Evolutionary conservation across 2,888 invertebrate species (phyloP).

Genomic region (Coremacera marginata): DNA sequence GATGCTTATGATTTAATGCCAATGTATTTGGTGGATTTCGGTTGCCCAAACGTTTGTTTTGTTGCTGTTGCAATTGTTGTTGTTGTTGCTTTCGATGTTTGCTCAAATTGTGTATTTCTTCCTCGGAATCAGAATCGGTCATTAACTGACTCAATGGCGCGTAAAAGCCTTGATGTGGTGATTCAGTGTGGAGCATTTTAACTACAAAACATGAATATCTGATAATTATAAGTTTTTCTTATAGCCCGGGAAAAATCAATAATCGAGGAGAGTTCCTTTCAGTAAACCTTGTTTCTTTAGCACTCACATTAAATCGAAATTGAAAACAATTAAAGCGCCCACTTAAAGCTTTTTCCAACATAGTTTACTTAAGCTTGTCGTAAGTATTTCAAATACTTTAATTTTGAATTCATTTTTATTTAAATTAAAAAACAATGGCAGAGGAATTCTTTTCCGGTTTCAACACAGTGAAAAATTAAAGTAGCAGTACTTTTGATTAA

Average conservation of each 20-base stretch:
- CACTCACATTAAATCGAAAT: conserved; percentile 17
- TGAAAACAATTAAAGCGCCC: conserved; percentile 11
- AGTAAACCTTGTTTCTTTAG: background rate
- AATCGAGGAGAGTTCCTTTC: background rate
- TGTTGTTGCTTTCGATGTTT: conserved; percentile 51
- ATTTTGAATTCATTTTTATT: background rate
- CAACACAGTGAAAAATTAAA: background rate
- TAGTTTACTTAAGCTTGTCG: background rate
- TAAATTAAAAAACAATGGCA: conserved; percentile 11
- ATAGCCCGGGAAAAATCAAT: conserved; percentile 23
- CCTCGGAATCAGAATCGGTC: conserved; percentile 76
- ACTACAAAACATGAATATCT: conserved; percentile 46
- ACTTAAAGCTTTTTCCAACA: conserved; percentile 4
- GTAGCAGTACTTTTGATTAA: background rate
- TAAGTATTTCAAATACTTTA: background rate
- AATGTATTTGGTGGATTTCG: conserved; percentile 57
- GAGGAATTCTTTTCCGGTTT: background rate
- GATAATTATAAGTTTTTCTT: background rate
- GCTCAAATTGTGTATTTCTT: conserved; percentile 63
- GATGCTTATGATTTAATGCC: conserved; percentile 52
- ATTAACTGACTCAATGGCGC: conserved; percentile 83
- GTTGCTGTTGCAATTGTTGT: conserved; percentile 49
- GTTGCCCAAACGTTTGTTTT: conserved; percentile 49
- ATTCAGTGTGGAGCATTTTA: conserved; percentile 68
- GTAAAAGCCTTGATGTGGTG: conserved; percentile 74